These are phyloP conservation scores for Cyclophora punctaria DNA, from an alignment of 2,888 invertebrate species.

Conservation along the genomic window DNA sequence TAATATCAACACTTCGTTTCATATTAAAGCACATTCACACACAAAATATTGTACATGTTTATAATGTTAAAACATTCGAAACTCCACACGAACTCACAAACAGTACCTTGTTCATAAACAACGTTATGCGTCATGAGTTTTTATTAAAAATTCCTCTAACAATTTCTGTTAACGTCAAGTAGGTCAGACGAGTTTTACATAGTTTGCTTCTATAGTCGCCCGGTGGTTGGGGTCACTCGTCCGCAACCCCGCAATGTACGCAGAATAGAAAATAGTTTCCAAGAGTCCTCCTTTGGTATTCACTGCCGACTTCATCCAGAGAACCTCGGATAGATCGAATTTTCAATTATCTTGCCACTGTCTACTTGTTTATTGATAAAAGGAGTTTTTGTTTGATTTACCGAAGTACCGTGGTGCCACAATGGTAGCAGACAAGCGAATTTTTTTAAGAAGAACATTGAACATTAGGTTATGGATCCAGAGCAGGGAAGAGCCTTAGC, in stretches of 20 bases:
- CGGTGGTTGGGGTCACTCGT: conserved; percentile 25
- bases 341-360: conserved; percentile 38
- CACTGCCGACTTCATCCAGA: conserved; percentile 25
- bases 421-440: no score
- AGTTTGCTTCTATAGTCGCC: conserved; percentile 24
- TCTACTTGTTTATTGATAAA: conserved; percentile 30
- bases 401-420: no score
- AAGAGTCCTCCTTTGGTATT: conserved; percentile 41
- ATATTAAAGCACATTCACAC: no score
- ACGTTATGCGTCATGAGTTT: conserved; percentile 23
- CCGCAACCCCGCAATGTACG: conserved; percentile 26
- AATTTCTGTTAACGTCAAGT: conserved; percentile 27
- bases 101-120: conserved; percentile 24
- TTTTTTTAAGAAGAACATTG: no score
- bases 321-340: conserved; percentile 29
- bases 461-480: no score
- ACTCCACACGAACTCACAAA: conserved; percentile 5
- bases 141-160: conserved; percentile 36
- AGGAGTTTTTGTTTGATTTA: no score
- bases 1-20: no score
- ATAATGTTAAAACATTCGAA: no score
- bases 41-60: no score
- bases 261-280: conserved; percentile 45
- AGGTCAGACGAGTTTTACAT: conserved; percentile 34
- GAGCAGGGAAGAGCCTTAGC: no score